Conservation (phyloP, 1,140 invertebrate species). For the Drosophila kikkawai region DNA sequence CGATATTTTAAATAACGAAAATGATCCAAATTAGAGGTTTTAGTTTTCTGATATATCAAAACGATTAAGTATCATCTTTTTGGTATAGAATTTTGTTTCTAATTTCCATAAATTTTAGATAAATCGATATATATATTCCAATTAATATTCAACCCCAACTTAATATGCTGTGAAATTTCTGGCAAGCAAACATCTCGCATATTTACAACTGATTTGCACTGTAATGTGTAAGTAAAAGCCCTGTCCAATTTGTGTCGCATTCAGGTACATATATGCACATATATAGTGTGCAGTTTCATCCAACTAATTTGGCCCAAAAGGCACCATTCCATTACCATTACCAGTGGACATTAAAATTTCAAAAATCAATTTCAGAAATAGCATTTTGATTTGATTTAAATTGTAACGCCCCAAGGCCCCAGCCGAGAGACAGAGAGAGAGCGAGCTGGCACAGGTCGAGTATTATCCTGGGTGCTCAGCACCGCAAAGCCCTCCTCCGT, state of each 20-base stretch:
- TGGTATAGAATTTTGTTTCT: no score
- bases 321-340: conserved; percentile 32
- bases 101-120: not conserved
- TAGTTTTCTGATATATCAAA: no score
- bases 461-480: conserved; percentile 27
- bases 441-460: conserved; percentile 17
- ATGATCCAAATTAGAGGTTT: no score
- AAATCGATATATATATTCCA: not conserved
- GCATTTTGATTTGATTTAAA: conserved; percentile 83
- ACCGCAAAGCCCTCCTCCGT: conserved; percentile 43
- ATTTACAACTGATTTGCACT: not conserved
- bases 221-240: conserved; percentile 39
- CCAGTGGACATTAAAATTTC: conserved; percentile 69
- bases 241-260: conserved; percentile 41
- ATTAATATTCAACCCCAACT: not conserved
- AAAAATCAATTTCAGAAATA: conserved; percentile 82
- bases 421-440: not conserved
- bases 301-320: conserved; percentile 41
- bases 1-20: no score
- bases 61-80: no score
- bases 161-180: not conserved
- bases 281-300: conserved; percentile 8
- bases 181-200: not conserved
- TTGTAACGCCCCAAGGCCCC: conserved; percentile 62
- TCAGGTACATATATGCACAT: not conserved